Percentiles rank a stretch among this genome's conserved stretches.
These are phyloP conservation scores for Clarias platycephalus DNA, from an alignment of 2,797 vertebrate genomes.

Conservation along the genomic window DNA sequence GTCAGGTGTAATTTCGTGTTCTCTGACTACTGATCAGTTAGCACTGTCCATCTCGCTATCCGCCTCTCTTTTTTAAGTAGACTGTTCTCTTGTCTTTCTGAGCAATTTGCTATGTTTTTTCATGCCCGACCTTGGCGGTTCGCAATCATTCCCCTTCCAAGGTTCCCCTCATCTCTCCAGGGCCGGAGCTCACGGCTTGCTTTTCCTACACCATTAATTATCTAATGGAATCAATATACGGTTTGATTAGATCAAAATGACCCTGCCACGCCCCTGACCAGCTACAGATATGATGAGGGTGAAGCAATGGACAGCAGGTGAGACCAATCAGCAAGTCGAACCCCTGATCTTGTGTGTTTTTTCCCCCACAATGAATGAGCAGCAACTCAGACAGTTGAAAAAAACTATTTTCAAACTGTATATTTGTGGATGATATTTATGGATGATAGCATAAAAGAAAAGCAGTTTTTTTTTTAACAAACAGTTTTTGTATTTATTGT, in stretches of 20 bases:
- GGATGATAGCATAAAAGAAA: neutral
- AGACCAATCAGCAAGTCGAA: constrained; percentile 53
- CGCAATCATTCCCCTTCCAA: constrained; percentile 73
- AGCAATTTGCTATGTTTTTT: constrained; percentile 50
- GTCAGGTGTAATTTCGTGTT: constrained; percentile 72
- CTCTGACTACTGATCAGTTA: constrained; percentile 76
- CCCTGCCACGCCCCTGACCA: constrained; percentile 72
- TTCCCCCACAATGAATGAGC: constrained; percentile 24
- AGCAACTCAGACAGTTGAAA: constrained; percentile 31
- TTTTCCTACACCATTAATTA: constrained; percentile 78
- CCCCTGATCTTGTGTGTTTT: constrained; percentile 13
- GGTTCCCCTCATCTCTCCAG: constrained; percentile 74
- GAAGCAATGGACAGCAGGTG: constrained; percentile 61
- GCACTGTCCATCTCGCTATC: constrained; percentile 53
- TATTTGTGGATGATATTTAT: neutral
- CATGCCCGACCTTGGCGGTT: constrained; percentile 75
- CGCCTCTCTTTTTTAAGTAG: constrained; percentile 58
- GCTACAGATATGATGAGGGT: constrained; percentile 65
- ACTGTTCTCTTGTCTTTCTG: constrained; percentile 24
- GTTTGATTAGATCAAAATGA: constrained; percentile 78
- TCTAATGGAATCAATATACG: constrained; percentile 80
- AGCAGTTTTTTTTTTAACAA: neutral
- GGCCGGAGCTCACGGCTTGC: constrained; percentile 68
- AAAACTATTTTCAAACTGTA: neutral
- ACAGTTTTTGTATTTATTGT: neutral